Evolutionary conservation across 2,888 invertebrate species (phyloP).

Genomic region (Meta bourneti): DNA sequence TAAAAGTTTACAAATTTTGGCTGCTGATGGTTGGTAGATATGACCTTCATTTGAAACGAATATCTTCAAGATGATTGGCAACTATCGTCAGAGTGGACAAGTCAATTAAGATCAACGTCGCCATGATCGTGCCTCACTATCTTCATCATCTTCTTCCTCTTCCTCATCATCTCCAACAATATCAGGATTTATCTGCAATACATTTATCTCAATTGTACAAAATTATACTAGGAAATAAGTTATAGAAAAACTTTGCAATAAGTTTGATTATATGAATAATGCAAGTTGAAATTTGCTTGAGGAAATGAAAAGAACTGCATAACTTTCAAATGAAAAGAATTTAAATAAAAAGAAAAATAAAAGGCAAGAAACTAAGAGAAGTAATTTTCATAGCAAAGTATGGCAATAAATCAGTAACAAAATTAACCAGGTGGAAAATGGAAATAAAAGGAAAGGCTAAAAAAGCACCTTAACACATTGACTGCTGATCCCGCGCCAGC

Average conservation of each 20-base stretch:
- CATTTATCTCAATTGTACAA: neutral
- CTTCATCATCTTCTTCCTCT: constrained; percentile 67
- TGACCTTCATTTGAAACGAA: constrained; percentile 7
- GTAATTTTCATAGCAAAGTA: neutral
- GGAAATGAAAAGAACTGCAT: too few species aligned
- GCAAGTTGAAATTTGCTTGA: too few species aligned
- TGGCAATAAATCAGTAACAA: too few species aligned
- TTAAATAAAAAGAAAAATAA: neutral
- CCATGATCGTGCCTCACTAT: constrained; percentile 69
- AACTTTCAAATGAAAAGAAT: neutral
- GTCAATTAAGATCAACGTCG: constrained; percentile 44
- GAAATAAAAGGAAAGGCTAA: neutral
- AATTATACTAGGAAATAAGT: neutral
- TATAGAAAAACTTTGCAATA: too few species aligned
- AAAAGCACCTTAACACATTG: too few species aligned
- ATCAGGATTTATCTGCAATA: constrained; percentile 4
- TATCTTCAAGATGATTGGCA: constrained; percentile 10
- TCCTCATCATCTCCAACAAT: constrained; percentile 56
- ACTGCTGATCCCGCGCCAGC: too few species aligned
- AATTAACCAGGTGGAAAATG: neutral
- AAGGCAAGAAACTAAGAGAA: neutral
- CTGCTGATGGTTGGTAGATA: constrained; percentile 26
- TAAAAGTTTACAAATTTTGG: constrained; percentile 47
- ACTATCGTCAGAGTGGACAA: neutral
- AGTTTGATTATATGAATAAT: too few species aligned